Percentiles rank a stretch among this genome's conserved stretches.
Evolutionary conservation across 2,888 invertebrate species (phyloP).

Genomic region (Tuta absoluta): DNA sequence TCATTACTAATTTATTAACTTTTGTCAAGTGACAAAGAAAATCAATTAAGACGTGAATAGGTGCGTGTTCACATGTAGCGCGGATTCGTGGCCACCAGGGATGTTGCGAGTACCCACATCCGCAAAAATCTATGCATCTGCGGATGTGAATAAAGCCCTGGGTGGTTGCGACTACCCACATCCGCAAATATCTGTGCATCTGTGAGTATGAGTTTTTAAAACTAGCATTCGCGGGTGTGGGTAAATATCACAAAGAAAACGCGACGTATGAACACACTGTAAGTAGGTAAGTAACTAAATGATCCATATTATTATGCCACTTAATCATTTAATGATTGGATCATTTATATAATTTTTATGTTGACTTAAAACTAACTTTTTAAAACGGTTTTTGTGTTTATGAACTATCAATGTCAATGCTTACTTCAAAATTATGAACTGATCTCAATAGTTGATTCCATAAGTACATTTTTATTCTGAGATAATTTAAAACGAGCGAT

Average conservation of each 20-base stretch:
- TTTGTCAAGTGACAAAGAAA: neutral
- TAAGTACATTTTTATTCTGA: neutral
- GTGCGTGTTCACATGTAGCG: no score
- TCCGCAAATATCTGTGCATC: no score
- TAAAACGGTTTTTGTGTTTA: neutral
- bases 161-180: no score
- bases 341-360: neutral
- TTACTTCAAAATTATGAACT: neutral
- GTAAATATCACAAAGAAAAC: no score
- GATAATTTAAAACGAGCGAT: neutral
- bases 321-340: neutral
- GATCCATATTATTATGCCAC: neutral
- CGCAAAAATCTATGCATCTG: no score
- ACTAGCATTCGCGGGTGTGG: no score
- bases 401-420: neutral
- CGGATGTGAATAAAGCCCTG: no score
- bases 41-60: neutral
- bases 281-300: neutral
- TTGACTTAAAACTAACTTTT: conserved; percentile 8
- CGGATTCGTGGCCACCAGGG: no score
- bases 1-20: conserved; percentile 1
- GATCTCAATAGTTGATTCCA: conserved; percentile 1
- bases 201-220: no score
- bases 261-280: neutral
- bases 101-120: no score